Percentiles rank a stretch among this genome's conserved stretches.
phyloP scores from a whole-genome alignment of 2,113 vertebrate genomes.

The Varanus salvator region DNA sequence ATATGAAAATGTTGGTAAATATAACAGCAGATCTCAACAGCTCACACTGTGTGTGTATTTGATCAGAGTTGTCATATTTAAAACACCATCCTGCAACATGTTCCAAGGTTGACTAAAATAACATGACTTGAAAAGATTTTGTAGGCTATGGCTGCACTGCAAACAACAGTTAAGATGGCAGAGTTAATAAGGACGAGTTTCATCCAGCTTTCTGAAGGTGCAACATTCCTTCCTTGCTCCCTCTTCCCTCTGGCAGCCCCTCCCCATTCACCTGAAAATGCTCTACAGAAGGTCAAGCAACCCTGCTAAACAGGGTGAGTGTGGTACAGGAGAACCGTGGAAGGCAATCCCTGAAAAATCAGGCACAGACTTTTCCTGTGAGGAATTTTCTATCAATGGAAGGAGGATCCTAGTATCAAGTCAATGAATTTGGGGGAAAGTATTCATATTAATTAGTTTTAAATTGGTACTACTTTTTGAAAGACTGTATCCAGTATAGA shows the following conservation, averaged over 20 bases:
- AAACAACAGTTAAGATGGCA: conserved; percentile 2
- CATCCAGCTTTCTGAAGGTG: no score
- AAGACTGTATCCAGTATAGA: not conserved
- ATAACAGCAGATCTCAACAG: conserved; percentile 78
- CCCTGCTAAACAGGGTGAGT: no score
- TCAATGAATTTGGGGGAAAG: not conserved
- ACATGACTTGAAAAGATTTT: conserved; percentile 75
- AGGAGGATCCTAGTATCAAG: no score
- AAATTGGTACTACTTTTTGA: not conserved
- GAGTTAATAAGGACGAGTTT: not conserved
- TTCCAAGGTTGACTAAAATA: conserved; percentile 78
- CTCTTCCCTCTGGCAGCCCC: no score
- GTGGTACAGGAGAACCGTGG: no score
- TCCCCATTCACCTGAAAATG: no score
- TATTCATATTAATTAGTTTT: not conserved
- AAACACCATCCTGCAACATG: conserved; percentile 74
- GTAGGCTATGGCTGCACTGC: conserved; percentile 48
- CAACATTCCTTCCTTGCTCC: no score
- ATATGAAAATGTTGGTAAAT: conserved; percentile 78
- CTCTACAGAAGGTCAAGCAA: no score
- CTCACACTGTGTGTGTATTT: conserved; percentile 74
- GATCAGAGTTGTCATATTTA: conserved; percentile 74
- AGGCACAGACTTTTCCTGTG: no score
- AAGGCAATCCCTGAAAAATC: no score
- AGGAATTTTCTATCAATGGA: no score